phyloP scores from a whole-genome alignment of 37 sponge, comb jelly and placozoan species.

The Petrosia ficiformis region DNA sequence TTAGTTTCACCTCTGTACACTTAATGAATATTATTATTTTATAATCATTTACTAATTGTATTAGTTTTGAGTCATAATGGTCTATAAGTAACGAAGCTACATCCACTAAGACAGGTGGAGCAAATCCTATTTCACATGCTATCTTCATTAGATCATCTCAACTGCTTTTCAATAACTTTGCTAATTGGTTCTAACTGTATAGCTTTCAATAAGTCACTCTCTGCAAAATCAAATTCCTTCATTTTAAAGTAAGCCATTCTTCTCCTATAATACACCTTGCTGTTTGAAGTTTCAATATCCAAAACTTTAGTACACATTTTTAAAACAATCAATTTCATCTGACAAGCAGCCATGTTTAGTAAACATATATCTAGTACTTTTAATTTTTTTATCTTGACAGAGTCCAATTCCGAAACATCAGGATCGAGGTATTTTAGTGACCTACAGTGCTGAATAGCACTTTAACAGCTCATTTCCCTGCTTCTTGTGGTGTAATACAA shows the following conservation, averaged over 20 bases:
- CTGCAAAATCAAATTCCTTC: constrained; percentile 58
- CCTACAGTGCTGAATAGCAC: constrained; percentile 36
- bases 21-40: too few relatives aligned
- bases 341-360: constrained; percentile 70
- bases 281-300: constrained; percentile 10
- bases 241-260: constrained; percentile 32
- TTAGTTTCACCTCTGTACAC: constrained; percentile 23
- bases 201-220: constrained; percentile 22
- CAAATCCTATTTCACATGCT: constrained; percentile 80
- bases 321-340: constrained; percentile 41
- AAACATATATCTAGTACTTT: constrained; percentile 8
- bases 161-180: constrained; percentile 22
- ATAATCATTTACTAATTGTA: too few relatives aligned
- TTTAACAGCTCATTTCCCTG: constrained; percentile 44
- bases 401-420: background rate
- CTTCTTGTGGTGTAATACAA: constrained; percentile 38
- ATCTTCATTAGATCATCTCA: constrained; percentile 51
- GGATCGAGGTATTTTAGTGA: constrained; percentile 37
- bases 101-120: constrained; percentile 68
- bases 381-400: background rate
- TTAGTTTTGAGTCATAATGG: too few relatives aligned
- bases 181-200: constrained; percentile 30
- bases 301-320: constrained; percentile 49
- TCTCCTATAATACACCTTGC: constrained; percentile 61
- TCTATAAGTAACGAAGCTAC: constrained; percentile 27